phyloP scores from a whole-genome alignment of 1,140 invertebrate genomes.

The Hycleus phaleratus region DNA sequence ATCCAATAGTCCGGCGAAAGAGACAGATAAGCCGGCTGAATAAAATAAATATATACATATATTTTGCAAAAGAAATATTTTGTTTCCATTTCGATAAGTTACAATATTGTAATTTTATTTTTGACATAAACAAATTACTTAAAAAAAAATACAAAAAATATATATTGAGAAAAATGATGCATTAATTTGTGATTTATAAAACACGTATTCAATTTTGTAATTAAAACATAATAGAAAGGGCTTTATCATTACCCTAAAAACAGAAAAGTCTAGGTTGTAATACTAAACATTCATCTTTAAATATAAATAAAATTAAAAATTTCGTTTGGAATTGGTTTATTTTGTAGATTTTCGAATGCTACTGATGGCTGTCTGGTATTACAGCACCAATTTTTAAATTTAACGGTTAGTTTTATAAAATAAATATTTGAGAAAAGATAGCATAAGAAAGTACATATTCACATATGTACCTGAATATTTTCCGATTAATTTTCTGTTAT shows the following conservation, averaged over 20 bases:
- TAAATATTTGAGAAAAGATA: background rate
- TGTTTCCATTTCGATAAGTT: conserved; percentile 31
- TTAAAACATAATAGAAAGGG: background rate
- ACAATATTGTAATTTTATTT: conserved; percentile 28
- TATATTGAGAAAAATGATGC: background rate
- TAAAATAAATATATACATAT: conserved; percentile 23
- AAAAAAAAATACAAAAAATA: conserved; percentile 1
- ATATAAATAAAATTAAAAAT: background rate
- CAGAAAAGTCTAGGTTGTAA: conserved; percentile 4
- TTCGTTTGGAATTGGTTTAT: no score
- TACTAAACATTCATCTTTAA: conserved; percentile 2
- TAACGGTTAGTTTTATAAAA: conserved; percentile 11
- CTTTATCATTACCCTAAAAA: conserved; percentile 11
- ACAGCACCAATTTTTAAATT: background rate
- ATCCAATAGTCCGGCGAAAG: conserved; percentile 16
- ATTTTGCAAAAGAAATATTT: conserved; percentile 7
- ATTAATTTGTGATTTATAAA: conserved; percentile 11
- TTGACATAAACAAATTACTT: conserved; percentile 14
- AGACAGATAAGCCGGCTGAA: conserved; percentile 30
- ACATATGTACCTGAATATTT: conserved; percentile 29
- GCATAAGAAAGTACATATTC: conserved; percentile 27
- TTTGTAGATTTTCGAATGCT: no score
- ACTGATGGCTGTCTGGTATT: no score
- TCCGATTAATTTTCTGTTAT: no score
- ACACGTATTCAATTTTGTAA: conserved; percentile 12